Percentiles rank a stretch among this genome's conserved stretches.
Evolutionary conservation across 2,797 vertebrate genomes (phyloP).

Genomic region (Mormyrus hasselquistii): DNA sequence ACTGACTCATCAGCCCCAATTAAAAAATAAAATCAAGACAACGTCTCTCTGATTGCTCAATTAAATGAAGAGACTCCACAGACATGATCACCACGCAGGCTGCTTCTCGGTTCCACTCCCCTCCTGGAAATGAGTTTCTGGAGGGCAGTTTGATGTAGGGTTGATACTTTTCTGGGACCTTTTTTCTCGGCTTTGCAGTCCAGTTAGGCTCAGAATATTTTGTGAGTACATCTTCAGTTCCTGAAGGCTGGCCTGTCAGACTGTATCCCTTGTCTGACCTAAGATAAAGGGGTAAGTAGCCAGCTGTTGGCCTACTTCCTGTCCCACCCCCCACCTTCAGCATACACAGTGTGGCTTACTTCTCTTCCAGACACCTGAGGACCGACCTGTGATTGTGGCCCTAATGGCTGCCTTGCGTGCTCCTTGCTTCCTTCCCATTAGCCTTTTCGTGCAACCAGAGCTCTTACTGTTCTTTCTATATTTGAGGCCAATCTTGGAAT

Average conservation of each 20-base stretch:
- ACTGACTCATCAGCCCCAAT: constrained; percentile 13
- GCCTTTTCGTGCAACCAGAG: background rate
- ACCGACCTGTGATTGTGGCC: background rate
- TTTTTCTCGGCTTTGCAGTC: background rate
- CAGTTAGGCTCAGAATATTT: background rate
- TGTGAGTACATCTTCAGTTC: background rate
- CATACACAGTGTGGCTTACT: background rate
- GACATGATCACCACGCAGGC: background rate
- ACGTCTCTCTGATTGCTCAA: constrained; percentile 1
- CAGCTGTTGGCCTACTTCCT: constrained; percentile 17
- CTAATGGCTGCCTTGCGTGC: background rate
- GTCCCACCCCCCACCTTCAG: background rate
- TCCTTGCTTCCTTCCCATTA: background rate
- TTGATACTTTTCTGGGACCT: background rate
- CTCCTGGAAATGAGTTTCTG: background rate
- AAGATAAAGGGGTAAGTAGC: background rate
- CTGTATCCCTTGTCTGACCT: background rate
- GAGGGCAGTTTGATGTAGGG: background rate
- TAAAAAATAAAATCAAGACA: constrained; percentile 16
- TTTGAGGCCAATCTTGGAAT: background rate
- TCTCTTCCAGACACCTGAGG: background rate
- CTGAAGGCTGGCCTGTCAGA: background rate
- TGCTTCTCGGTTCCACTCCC: background rate
- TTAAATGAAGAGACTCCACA: background rate
- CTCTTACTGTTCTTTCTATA: background rate